A percentile compares a stretch with the other conserved stretches of the same genome.
Evolutionary conservation across 2,797 vertebrate species (phyloP).

Genomic region (Lates japonicus): DNA sequence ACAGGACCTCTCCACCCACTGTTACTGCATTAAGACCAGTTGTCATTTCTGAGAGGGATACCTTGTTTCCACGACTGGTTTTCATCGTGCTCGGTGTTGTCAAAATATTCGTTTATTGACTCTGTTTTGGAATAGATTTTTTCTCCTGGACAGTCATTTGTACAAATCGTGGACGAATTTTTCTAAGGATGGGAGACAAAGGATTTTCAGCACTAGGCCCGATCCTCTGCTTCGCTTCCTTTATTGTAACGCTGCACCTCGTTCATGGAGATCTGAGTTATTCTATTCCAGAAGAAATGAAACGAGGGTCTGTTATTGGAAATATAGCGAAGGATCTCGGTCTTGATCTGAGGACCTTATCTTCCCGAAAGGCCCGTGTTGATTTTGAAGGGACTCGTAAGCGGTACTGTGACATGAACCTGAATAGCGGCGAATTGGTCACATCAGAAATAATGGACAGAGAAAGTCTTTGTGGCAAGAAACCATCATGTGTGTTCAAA

Average conservation of each 20-base stretch:
- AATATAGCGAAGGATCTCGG: conserved; percentile 77
- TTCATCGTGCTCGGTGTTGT: neutral
- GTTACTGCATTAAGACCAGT: neutral
- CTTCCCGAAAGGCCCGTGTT: conserved; percentile 66
- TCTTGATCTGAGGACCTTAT: conserved; percentile 54
- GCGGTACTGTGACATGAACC: conserved; percentile 69
- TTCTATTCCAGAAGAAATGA: conserved; percentile 67
- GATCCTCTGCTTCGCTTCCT: conserved; percentile 22
- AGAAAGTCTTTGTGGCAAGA: conserved; percentile 79
- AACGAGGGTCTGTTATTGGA: conserved; percentile 58
- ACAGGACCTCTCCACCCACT: conserved; percentile 19
- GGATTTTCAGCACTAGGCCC: neutral
- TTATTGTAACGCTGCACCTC: conserved; percentile 33
- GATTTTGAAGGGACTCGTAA: conserved; percentile 60
- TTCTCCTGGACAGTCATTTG: neutral
- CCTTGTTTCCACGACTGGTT: neutral
- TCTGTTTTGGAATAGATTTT: neutral
- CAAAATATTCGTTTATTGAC: neutral
- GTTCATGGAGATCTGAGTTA: conserved; percentile 70
- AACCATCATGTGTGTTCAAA: conserved; percentile 74
- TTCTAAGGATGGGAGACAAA: conserved; percentile 47
- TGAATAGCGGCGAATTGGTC: conserved; percentile 74
- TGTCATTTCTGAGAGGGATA: neutral
- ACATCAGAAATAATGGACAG: conserved; percentile 77
- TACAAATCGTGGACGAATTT: neutral